A percentile compares a stretch with the other conserved stretches of the same genome.
Conservation (phyloP, 2,888 invertebrate species). For the Drosophila neotestacea region DNA sequence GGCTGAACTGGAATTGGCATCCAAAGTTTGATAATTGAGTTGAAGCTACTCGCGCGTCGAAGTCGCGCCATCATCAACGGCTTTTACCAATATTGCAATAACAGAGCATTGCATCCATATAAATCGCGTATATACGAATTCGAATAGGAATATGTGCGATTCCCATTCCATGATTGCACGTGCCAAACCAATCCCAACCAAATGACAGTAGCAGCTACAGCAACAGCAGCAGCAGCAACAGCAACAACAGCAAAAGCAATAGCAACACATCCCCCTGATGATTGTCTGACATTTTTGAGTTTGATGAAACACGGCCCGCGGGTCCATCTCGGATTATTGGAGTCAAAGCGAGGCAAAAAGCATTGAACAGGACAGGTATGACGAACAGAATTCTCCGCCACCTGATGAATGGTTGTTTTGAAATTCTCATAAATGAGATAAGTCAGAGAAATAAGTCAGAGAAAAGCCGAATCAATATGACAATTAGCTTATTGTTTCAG, state of each 20-base stretch:
- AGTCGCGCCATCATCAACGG: slow-evolving; percentile 56
- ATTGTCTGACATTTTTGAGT: slow-evolving; percentile 49
- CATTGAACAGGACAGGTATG: neutral
- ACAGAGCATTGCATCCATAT: slow-evolving; percentile 36
- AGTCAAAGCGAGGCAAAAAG: slow-evolving; percentile 44
- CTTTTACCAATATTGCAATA: slow-evolving; percentile 63
- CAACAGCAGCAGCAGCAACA: neutral
- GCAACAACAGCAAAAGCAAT: neutral
- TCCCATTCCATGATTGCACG: slow-evolving; percentile 43
- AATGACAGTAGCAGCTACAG: slow-evolving; percentile 9
- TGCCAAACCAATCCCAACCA: slow-evolving; percentile 66
- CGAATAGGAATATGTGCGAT: slow-evolving; percentile 29
- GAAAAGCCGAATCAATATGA: neutral
- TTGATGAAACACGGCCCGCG: slow-evolving; percentile 44
- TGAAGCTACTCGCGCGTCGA: slow-evolving; percentile 59
- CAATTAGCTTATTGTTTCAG: slow-evolving; percentile 1
- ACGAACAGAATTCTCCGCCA: neutral
- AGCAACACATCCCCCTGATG: neutral
- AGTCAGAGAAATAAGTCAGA: neutral
- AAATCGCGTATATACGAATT: slow-evolving; percentile 29
- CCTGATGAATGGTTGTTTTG: neutral
- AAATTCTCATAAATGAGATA: neutral
- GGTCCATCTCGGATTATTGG: slow-evolving; percentile 31
- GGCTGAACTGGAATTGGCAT: slow-evolving; percentile 53
- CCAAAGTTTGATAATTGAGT: slow-evolving; percentile 79